Evolutionary conservation across 2,797 vertebrate genomes (phyloP), one percentile per base, ranked within the genome.

Genomic region (Chloroceryle amazona): DNA sequence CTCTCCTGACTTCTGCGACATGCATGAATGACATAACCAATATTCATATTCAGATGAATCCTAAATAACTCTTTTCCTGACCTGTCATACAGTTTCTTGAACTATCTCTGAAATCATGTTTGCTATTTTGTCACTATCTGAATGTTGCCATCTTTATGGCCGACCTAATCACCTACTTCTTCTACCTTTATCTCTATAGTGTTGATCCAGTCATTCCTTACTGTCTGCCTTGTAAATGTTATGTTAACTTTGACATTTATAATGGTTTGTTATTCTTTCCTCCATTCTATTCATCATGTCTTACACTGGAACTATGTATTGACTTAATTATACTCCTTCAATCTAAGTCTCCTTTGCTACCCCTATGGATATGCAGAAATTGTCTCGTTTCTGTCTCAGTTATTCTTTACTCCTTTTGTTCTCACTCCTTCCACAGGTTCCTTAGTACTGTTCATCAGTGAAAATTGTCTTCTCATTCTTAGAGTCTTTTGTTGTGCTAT

Each of bases 401-500:
- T 90, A 10, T 71, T 68, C 54, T 83, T 80, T 82, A 25, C 16
- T 90, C 42, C 72, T 66, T 88, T 57, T 91, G 60, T 72, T 91
- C 75, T 91, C 20, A 6, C n/a, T 60, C n/a, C 55, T 67, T 93
- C 47, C 70, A 26, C 6, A 8, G 20, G 22, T 44, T 62, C 46
- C 71, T 70, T 7, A 8, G 10, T 13, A 28, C 35, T 37, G 22
- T 35, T 80, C 67, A 60, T 41, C 81, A 82, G 44, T 80, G 66
- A 39, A 80, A 91, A 90, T 28, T 47, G 42, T 71, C 90, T 73
- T 60, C 74, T 67, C 15, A 0, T 70, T 76, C 67, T 54, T 20
- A 29, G 49, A 82, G 47, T 74, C 65, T 78, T 94, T 94, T 93
- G 74, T 93, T 90, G 81, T 96, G 85, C 67, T 90, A 31, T 89